A percentile compares a stretch with the other conserved stretches of the same genome.
Conservation (phyloP, 2,888 invertebrate genomes). For the Melieria crassipennis region DNA sequence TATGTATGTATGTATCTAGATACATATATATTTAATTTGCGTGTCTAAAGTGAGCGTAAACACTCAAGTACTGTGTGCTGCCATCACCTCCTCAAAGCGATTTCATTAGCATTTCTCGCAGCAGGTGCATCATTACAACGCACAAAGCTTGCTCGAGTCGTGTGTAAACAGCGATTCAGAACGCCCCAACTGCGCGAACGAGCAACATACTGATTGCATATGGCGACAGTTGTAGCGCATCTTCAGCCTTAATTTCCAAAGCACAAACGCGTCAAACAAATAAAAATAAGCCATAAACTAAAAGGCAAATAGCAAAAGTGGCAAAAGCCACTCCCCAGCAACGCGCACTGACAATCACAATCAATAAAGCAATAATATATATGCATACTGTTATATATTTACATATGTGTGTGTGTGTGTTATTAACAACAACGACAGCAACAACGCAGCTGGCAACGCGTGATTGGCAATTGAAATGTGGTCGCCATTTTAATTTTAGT, state of each 20-base stretch:
- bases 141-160: slow-evolving; percentile 17
- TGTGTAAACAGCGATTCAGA: neutral
- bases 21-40: too few species aligned
- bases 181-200: neutral
- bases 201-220: slow-evolving; percentile 11
- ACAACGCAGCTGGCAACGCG: too few species aligned
- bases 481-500: too few species aligned
- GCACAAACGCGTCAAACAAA: neutral
- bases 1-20: too few species aligned
- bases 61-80: too few species aligned
- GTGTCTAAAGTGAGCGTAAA: too few species aligned
- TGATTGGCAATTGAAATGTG: too few species aligned
- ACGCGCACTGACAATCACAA: neutral
- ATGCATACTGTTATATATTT: neutral
- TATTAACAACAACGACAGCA: too few species aligned
- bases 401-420: neutral
- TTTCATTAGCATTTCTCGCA: slow-evolving; percentile 23
- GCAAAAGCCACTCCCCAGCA: slow-evolving; percentile 3
- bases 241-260: slow-evolving; percentile 17
- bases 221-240: slow-evolving; percentile 20
- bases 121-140: slow-evolving; percentile 33
- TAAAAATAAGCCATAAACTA: neutral
- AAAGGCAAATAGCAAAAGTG: too few species aligned
- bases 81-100: too few species aligned
- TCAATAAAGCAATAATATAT: neutral